These are phyloP conservation scores for Peromyscus melanophrys DNA, from an alignment of 2,797 vertebrate species.

Conservation along the genomic window DNA sequence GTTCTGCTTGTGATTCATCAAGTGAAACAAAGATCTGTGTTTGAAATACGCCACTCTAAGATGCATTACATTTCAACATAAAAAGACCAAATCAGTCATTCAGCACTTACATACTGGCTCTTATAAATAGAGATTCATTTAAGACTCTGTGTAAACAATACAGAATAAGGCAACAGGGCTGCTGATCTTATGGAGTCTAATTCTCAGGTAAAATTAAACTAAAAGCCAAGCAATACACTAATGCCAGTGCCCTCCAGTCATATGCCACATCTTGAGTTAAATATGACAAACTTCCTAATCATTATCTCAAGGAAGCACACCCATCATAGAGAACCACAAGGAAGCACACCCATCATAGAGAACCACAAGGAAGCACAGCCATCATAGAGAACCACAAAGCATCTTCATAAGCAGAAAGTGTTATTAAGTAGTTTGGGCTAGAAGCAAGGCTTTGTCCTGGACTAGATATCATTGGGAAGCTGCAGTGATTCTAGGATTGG, in stretches of 20 bases:
- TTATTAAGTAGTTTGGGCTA: background rate
- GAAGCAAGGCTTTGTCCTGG: background rate
- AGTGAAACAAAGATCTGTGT: background rate
- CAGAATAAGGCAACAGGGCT: background rate
- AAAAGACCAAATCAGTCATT: constrained; percentile 12
- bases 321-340: background rate
- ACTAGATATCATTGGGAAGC: background rate
- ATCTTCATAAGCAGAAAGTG: background rate
- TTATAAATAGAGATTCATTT: background rate
- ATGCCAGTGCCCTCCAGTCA: background rate
- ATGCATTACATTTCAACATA: background rate
- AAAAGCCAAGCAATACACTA: background rate
- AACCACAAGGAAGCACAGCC: background rate
- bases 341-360: background rate
- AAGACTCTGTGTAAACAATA: background rate
- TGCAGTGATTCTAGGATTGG: background rate
- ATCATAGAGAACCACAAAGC: background rate
- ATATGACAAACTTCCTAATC: background rate
- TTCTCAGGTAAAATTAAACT: background rate
- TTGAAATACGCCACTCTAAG: constrained; percentile 8
- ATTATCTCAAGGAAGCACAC: background rate
- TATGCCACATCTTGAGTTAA: background rate
- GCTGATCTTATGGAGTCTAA: background rate
- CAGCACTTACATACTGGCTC: background rate
- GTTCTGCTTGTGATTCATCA: background rate